Conservation (phyloP, 2,113 vertebrate species). For the Microtus richardsoni region DNA sequence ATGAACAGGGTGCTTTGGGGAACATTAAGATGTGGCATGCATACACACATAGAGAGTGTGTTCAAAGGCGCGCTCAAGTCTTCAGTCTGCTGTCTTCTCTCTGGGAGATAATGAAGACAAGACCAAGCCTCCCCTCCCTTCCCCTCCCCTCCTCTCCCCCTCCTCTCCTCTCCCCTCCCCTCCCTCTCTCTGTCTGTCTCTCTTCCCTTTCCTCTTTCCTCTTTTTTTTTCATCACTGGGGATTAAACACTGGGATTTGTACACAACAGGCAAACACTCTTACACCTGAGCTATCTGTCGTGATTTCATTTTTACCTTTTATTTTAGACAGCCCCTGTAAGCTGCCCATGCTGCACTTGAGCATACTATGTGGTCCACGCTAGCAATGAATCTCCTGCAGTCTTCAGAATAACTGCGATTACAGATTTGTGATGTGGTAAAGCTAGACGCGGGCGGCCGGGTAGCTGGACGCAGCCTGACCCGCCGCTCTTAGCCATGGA, state of each 20-base stretch:
- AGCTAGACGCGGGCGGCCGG: no score
- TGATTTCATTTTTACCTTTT: neutral
- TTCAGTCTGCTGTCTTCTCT: neutral
- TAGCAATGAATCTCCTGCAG: neutral
- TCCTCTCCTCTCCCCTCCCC: neutral
- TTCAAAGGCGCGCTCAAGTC: neutral
- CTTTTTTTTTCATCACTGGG: neutral
- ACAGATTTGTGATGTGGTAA: no score
- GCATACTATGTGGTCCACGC: neutral
- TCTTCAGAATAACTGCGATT: neutral
- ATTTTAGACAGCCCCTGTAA: neutral
- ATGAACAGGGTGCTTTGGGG: neutral
- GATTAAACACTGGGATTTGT: neutral
- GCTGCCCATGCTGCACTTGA: neutral
- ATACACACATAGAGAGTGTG: neutral
- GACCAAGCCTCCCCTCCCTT: neutral
- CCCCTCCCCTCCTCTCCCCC: no score
- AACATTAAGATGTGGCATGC: neutral
- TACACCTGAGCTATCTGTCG: neutral
- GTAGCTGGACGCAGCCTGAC: no score
- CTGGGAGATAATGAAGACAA: no score
- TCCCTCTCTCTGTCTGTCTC: accelerated
- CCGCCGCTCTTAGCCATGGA: no score
- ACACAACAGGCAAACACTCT: neutral
- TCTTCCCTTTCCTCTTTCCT: no score